Evolutionary conservation across 2,888 invertebrate species (phyloP), one percentile per base, ranked within the genome.

Genomic region (Philaethria dido): DNA sequence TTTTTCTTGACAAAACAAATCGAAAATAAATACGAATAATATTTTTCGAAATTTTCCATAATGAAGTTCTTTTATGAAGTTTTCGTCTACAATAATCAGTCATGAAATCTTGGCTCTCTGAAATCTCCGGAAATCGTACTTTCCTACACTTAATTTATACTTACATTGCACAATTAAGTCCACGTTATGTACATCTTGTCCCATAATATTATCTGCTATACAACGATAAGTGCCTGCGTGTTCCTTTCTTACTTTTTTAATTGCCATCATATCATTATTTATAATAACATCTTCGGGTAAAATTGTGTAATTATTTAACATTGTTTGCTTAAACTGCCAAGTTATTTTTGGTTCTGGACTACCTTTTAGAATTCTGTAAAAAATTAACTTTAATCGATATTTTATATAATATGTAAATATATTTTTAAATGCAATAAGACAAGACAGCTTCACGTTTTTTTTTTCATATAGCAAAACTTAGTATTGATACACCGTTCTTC

Each of bases 191-290:
- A 55, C 54, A 72, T 93, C 92, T 57, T 69, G 75, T 6, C 89
- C 92, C 0, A 89, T 57, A 0, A 81, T 74, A 74, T 92, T 93
- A 1, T 78, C 75, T 0, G 87, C 92, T 0, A 76, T 61, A 75
- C 93, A 93, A 11, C 85, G 79, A 65, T 92, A 93, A 0, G 73
- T 42, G 0, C 92, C 92, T 0, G 71, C 74, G n/a, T 88, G 77
- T 0, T 75, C 64, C 4, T 85, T 73, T 2, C 74, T 77, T 0
- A 89, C 85, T 62, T 84, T 73, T 0, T 73, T 20, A 62, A 91
- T 55, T 0, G 20, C 72, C 6, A 66, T 60, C 44, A 77, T 68
- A 3, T 74, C 69, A 0, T 75, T 72, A 20, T 75, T 75, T 1
- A 76, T 14, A 2, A 59, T 11, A 2, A 78, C 72, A 3, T 75